Base-by-base conservation (phyloP, 2,888 invertebrate species). In the Melieria crassipennis region DNA sequence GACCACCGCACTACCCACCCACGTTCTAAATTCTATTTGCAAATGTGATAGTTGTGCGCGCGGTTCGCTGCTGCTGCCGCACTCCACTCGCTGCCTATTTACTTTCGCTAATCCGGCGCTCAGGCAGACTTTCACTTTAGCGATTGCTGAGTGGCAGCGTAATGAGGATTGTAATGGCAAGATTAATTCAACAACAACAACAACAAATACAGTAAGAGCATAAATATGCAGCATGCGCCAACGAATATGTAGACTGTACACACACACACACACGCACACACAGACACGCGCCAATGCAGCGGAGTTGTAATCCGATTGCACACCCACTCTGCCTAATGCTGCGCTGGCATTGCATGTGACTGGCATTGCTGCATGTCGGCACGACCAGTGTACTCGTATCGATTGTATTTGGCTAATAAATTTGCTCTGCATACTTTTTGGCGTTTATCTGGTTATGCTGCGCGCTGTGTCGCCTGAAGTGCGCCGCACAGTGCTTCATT, bases 101-200 rank as follows among this genome's bases (percentile, higher is more conserved):
- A 67, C 60, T 67, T 67, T 67, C 60, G 61, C 67, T 67, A 52
- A 11, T 62, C 30, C 63, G 48, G 48, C 43, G 60, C 60, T 30
- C 30, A 30, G 30, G 30, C 30, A 30, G 30, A 30, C 30, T 30
- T 30, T 30, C 63, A 50, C 30, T 60, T 45, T 16, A 45, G 7
- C 30, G 30, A 30, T 30, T 30, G 48, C 48, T 60, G 67, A 67
- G 60, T 67, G 67, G 61, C 67, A 67, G 60, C 67, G 67, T 67
- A 67, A 67, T 67, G 52, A 67, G 60, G 67, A 60, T 67, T 67
- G 67, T 67, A 67, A 67, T 67, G 67, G 67, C 43, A 67, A 67
- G 67, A 67, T 67, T 67, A 60, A 67, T 60, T 58, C 42, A 50
- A 60, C 66, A 43, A 50, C 50, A 58, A 58, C 58, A 66, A 43